A percentile compares a stretch with the other conserved stretches of the same genome.
Evolutionary conservation across 2,797 vertebrate species (phyloP).

Genomic region (Neosalanx taihuensis): DNA sequence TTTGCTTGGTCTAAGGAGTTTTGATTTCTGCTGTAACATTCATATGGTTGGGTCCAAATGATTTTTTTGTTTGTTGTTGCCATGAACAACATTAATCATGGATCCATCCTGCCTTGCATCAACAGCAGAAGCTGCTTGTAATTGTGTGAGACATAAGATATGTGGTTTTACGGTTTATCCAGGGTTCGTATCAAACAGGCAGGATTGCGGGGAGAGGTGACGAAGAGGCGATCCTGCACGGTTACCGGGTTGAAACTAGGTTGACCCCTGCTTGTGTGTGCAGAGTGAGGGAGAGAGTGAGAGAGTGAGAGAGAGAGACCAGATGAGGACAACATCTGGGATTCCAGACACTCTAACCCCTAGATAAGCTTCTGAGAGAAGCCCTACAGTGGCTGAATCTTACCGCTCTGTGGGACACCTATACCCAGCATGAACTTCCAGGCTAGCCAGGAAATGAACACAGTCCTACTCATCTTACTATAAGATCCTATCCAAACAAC

Average conservation of each 20-base stretch:
- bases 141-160: too few relatives aligned
- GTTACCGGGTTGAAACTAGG: slow-evolving; percentile 2
- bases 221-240: neutral
- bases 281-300: slow-evolving; percentile 22
- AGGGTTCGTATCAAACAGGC: neutral
- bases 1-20: too few relatives aligned
- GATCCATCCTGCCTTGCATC: too few relatives aligned
- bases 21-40: too few relatives aligned
- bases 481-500: neutral
- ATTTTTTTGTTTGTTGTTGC: too few relatives aligned
- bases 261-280: slow-evolving; percentile 16
- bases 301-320: neutral
- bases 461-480: slow-evolving; percentile 4
- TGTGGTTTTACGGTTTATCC: too few relatives aligned
- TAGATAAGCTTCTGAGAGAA: slow-evolving; percentile 14
- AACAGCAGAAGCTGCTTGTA: too few relatives aligned
- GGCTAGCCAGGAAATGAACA: slow-evolving; percentile 45
- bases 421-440: slow-evolving; percentile 27
- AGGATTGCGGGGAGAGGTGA: neutral
- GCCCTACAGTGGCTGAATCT: slow-evolving; percentile 18
- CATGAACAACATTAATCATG: too few relatives aligned
- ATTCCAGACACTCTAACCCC: slow-evolving; percentile 18
- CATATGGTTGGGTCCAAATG: too few relatives aligned
- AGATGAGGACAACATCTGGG: neutral
- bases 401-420: slow-evolving; percentile 24